Evolutionary conservation across 2,888 invertebrate species (phyloP).

Genomic region (Sthenelais limicola): DNA sequence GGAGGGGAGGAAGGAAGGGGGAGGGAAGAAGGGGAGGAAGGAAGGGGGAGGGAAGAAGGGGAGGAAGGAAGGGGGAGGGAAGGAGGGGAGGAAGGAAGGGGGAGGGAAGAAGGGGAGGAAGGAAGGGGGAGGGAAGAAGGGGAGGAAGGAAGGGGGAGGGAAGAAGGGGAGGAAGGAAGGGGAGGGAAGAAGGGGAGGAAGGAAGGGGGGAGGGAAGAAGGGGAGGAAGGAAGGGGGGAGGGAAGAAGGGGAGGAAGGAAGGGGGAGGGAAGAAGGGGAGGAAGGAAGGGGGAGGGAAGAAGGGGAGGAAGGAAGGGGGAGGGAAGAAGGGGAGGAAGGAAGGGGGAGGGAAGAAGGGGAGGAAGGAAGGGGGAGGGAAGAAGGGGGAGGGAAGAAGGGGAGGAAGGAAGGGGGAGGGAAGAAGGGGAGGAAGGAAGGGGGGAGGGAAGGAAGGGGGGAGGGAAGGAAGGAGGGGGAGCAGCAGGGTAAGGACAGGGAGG

Average conservation of each 20-base stretch:
- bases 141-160: background rate
- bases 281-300: background rate
- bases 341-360: background rate
- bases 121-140: background rate
- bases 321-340: background rate
- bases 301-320: background rate
- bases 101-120: background rate
- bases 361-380: background rate
- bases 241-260: background rate
- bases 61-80: background rate
- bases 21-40: background rate
- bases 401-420: background rate
- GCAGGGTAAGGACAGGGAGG: background rate
- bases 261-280: background rate
- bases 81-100: background rate
- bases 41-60: background rate
- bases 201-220: background rate
- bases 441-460: background rate
- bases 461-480: background rate
- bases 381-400: background rate
- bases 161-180: background rate
- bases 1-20: background rate
- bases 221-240: background rate
- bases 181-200: background rate
- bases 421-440: background rate